Percentiles rank a stretch among this genome's conserved stretches.
phyloP scores from a whole-genome alignment of 2,797 vertebrate genomes.

The Agapornis canus region DNA sequence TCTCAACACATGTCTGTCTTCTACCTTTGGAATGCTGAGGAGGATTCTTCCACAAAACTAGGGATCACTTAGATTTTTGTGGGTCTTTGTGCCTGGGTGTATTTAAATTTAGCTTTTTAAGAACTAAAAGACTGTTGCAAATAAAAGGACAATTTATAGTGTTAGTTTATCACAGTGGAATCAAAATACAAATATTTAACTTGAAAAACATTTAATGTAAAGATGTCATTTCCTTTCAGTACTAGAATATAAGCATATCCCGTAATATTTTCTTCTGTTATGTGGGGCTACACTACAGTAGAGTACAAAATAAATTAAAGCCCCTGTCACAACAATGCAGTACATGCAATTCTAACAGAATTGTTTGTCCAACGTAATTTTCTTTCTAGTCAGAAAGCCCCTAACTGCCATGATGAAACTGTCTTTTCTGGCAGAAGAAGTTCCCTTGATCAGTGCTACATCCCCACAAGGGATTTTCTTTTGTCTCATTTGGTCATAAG shows the following conservation, averaged over 20 bases:
- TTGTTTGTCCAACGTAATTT: constrained; percentile 59
- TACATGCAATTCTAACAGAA: constrained; percentile 36
- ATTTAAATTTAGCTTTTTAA: constrained; percentile 38
- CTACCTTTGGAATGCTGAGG: neutral
- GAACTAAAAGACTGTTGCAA: neutral
- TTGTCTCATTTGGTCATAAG: constrained; percentile 7
- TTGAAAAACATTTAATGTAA: constrained; percentile 29
- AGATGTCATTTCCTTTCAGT: constrained; percentile 21
- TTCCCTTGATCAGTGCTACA: constrained; percentile 27
- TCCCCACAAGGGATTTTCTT: constrained; percentile 24
- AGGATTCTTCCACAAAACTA: neutral
- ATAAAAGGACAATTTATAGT: constrained; percentile 32
- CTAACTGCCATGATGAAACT: constrained; percentile 24
- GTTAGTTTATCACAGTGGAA: constrained; percentile 50
- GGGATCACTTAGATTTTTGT: neutral
- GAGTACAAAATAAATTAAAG: constrained; percentile 50
- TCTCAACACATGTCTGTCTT: neutral
- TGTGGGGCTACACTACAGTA: neutral
- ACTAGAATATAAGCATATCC: neutral
- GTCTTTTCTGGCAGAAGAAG: constrained; percentile 38
- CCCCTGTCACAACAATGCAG: constrained; percentile 47
- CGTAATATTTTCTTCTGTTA: constrained; percentile 50
- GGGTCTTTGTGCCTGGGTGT: constrained; percentile 27
- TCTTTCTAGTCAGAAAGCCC: constrained; percentile 39
- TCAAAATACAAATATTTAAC: neutral